Conservation (phyloP, 2,888 invertebrate species). For the Philereme vetulata region DNA sequence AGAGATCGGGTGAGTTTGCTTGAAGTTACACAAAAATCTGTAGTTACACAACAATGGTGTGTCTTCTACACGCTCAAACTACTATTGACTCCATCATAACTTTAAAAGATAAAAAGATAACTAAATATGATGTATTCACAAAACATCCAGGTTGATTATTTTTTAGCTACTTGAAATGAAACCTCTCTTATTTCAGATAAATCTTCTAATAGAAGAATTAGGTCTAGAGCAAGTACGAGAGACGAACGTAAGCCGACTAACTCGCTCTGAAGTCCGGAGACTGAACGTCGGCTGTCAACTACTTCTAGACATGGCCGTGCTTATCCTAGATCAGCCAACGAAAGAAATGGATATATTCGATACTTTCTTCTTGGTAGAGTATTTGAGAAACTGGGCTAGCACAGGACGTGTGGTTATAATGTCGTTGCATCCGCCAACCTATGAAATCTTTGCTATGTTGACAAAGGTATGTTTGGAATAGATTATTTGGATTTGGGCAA, state of each 20-base stretch:
- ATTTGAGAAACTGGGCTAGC: slow-evolving; percentile 95
- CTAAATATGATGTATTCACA: no score
- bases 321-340: slow-evolving; percentile 94
- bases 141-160: no score
- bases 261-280: slow-evolving; percentile 93
- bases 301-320: slow-evolving; percentile 92
- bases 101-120: no score
- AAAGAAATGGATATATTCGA: slow-evolving; percentile 97
- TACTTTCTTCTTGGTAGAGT: slow-evolving; percentile 97
- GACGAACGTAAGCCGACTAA: slow-evolving; percentile 92
- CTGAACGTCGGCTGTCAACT: slow-evolving; percentile 95
- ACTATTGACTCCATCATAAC: no score
- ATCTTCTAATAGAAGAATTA: slow-evolving; percentile 94
- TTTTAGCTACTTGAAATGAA: neutral
- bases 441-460: slow-evolving; percentile 97
- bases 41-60: no score
- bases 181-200: slow-evolving; percentile 84
- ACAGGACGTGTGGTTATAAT: slow-evolving; percentile 93
- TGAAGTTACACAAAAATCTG: neutral
- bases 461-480: slow-evolving; percentile 79
- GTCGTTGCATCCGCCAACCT: slow-evolving; percentile 96
- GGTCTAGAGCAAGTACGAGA: slow-evolving; percentile 95
- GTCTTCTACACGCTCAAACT: no score
- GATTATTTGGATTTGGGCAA: slow-evolving; percentile 2
- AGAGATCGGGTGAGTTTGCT: slow-evolving; percentile 86